Evolutionary conservation across 2,888 invertebrate genomes (phyloP), one percentile per base, ranked within the genome.

Genomic region (Chrysodeixis includens): DNA sequence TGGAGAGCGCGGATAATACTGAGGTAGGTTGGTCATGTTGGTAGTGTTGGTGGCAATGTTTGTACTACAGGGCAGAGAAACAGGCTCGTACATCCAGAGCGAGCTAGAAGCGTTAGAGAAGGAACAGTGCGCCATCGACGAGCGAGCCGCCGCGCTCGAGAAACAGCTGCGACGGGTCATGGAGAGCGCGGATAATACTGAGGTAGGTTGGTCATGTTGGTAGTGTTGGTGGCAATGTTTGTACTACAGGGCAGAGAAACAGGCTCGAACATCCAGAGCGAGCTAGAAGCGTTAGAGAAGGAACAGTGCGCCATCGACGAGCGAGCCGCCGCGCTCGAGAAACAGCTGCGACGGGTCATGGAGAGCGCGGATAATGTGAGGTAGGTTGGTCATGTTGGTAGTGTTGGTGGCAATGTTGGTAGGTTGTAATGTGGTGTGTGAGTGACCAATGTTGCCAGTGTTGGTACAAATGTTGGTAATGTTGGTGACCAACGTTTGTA

Each of bases 271-370:
- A 98, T 99, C 78, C 97, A 98, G 88, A 97, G 97, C 87, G 99
- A 99, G 94, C 93, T 99, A 87, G 98, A 97, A 85, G 98, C 98
- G 52, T 91, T 99, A 69, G 99, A 99, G 91, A 95, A 97, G 60
- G 99, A 99, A 88, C 98, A 99, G 90, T 96, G 96, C 78, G 97
- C 98, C 86, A 98, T 99, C 81, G 99, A 99, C 92, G 97, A 97
- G 86, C 97, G 98, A 87, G 99, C 99, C 14, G 98, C 98, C 65
- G 96, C 96, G 74, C 95, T 99, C 40, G 99, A 99, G 93, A 97
- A 97, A 81, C 97, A 98, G 87, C 95, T 99, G 62, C 95, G 99
- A 12, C 93, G 96, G 18, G 98, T 98, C 55, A 99, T 99, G 99
- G 98, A 94, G 78, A 83, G 87, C 2, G 88, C 88, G 0, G 90